These are phyloP conservation scores for Scatophagus argus DNA, from an alignment of 2,113 vertebrate species.

Conservation along the genomic window DNA sequence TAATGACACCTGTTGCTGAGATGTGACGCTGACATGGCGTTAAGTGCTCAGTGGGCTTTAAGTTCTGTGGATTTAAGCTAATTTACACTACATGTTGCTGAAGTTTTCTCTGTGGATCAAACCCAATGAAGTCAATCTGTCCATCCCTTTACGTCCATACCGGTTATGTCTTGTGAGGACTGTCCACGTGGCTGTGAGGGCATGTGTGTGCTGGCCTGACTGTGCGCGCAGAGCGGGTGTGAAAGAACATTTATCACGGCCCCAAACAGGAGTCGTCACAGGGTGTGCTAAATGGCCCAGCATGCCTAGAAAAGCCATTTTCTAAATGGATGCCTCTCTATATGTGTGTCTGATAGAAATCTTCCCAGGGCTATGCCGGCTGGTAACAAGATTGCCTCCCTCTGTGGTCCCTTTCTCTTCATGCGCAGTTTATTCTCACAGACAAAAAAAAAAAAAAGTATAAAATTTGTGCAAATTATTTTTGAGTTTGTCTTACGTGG, in stretches of 20 bases:
- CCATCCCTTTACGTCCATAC: constrained; percentile 29
- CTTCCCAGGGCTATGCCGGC: constrained; percentile 82
- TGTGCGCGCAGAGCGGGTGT: constrained; percentile 60
- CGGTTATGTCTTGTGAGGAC: constrained; percentile 38
- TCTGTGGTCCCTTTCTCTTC: constrained; percentile 71
- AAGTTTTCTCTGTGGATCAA: constrained; percentile 33
- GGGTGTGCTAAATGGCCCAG: constrained; percentile 88
- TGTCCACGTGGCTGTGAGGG: constrained; percentile 55
- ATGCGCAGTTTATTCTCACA: constrained; percentile 79
- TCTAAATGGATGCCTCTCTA: constrained; percentile 88
- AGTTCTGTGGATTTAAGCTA: constrained; percentile 28
- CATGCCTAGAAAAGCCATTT: constrained; percentile 87
- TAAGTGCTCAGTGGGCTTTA: constrained; percentile 35
- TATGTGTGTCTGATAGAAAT: constrained; percentile 86
- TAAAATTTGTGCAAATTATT: constrained; percentile 78
- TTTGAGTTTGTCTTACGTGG: constrained; percentile 74
- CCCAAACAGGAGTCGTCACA: constrained; percentile 85
- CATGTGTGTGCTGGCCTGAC: constrained; percentile 59
- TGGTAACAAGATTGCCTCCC: constrained; percentile 86
- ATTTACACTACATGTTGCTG: constrained; percentile 26
- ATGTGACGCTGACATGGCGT: constrained; percentile 31
- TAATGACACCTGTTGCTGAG: constrained; percentile 16
- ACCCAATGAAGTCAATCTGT: constrained; percentile 23
- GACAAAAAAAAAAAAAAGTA: constrained; percentile 60
- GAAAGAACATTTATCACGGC: constrained; percentile 82